Percentiles rank a stretch among this genome's conserved stretches.
These are phyloP conservation scores for Acronicta alni DNA, from an alignment of 2,888 invertebrate genomes.

Conservation along the genomic window DNA sequence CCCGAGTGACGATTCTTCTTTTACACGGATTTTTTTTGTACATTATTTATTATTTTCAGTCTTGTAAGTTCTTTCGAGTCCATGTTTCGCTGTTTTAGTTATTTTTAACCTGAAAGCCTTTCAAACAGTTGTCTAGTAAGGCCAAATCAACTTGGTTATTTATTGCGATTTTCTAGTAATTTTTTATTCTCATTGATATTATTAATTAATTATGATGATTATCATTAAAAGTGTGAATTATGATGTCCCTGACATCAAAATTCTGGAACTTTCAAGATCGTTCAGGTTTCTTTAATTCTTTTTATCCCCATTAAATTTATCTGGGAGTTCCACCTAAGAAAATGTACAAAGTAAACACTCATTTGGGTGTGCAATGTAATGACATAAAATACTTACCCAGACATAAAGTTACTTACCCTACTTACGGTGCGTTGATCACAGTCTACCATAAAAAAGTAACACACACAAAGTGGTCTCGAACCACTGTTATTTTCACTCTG, in stretches of 20 bases:
- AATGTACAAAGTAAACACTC: too few species aligned
- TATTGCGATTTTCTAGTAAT: too few species aligned
- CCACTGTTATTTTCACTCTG: conserved; percentile 1
- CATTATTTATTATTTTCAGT: conserved; percentile 49
- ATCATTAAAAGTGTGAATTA: too few species aligned
- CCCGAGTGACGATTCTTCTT: conserved; percentile 58
- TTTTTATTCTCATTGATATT: too few species aligned
- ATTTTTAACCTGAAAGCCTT: conserved; percentile 37
- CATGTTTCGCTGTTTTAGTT: conserved; percentile 36
- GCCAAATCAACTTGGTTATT: conserved; percentile 16
- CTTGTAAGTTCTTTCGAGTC: conserved; percentile 39
- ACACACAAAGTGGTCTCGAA: background rate
- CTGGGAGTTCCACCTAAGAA: too few species aligned
- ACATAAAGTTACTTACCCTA: too few species aligned
- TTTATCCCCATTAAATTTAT: too few species aligned
- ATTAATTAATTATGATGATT: too few species aligned
- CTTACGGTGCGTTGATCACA: background rate
- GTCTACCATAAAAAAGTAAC: background rate
- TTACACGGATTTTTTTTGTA: conserved; percentile 42
- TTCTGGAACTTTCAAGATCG: background rate
- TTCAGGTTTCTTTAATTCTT: too few species aligned
- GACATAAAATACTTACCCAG: too few species aligned
- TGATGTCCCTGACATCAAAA: too few species aligned
- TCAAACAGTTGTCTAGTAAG: conserved; percentile 19
- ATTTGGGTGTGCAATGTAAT: too few species aligned